phyloP scores from a whole-genome alignment of 2,888 invertebrate species.

The Carpatolechia fugitivella region DNA sequence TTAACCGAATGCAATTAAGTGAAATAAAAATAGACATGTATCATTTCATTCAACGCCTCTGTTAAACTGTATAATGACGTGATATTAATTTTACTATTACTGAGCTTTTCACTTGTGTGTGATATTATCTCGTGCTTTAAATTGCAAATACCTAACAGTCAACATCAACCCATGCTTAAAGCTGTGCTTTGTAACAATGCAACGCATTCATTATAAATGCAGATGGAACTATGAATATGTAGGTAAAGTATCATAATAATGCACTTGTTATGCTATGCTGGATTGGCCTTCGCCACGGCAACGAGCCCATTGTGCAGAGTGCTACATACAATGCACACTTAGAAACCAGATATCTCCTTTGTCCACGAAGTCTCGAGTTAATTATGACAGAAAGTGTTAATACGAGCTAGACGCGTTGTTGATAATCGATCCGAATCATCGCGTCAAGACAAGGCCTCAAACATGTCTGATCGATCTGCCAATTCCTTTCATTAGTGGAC shows the following conservation, averaged over 20 bases:
- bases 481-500: slow-evolving; percentile 40
- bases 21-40: neutral
- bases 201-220: slow-evolving; percentile 40
- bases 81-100: neutral
- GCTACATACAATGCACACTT: slow-evolving; percentile 71
- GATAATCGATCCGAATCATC: slow-evolving; percentile 11
- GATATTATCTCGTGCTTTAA: neutral
- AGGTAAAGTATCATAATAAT: slow-evolving; percentile 42
- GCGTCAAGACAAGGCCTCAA: neutral
- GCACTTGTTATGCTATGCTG: slow-evolving; percentile 66
- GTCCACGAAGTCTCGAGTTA: slow-evolving; percentile 51
- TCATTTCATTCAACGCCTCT: neutral
- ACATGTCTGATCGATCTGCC: slow-evolving; percentile 31
- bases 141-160: slow-evolving; percentile 21
- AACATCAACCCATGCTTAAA: slow-evolving; percentile 16
- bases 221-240: slow-evolving; percentile 34
- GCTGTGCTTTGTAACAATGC: slow-evolving; percentile 31
- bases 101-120: neutral
- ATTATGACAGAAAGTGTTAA: slow-evolving; percentile 39
- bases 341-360: slow-evolving; percentile 69
- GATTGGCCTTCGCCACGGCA: slow-evolving; percentile 72
- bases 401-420: slow-evolving; percentile 28
- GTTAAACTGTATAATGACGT: neutral
- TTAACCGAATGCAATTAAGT: slow-evolving; percentile 19
- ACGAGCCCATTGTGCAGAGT: slow-evolving; percentile 61